Conservation (phyloP, 2,113 vertebrate genomes). For the Tachycineta bicolor region DNA sequence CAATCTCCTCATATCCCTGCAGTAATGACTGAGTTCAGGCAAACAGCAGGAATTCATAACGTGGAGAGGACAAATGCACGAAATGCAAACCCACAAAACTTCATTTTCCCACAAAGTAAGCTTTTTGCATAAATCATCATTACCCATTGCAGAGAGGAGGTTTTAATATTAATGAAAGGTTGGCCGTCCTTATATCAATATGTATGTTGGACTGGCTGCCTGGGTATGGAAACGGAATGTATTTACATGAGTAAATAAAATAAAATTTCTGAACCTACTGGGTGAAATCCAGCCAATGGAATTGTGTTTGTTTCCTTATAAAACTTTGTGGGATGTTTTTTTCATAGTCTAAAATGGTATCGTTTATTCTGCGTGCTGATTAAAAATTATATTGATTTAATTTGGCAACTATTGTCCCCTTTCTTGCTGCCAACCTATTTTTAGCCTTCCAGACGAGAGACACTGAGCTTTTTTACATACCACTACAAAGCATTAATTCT, state of each 20-base stretch:
- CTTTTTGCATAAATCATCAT: conserved; percentile 51
- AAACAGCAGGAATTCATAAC: conserved; percentile 11
- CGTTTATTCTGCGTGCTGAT: not conserved
- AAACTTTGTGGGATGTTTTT: conserved; percentile 24
- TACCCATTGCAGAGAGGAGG: not conserved
- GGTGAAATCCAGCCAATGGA: conserved; percentile 1
- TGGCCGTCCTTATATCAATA: conserved; percentile 44
- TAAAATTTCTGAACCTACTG: not conserved
- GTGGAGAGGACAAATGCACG: conserved; percentile 30
- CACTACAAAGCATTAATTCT: not conserved
- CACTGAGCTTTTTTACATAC: not conserved
- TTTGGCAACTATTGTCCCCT: conserved; percentile 32
- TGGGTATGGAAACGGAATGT: not conserved
- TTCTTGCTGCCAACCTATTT: conserved; percentile 22
- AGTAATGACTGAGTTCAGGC: not conserved
- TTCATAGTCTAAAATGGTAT: conserved; percentile 18
- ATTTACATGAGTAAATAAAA: conserved; percentile 51
- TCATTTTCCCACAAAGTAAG: conserved; percentile 52
- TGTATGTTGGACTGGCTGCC: conserved; percentile 50
- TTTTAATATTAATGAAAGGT: conserved; percentile 56
- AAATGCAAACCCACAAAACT: conserved; percentile 31
- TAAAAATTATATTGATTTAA: conserved; percentile 47
- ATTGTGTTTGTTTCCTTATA: conserved; percentile 28
- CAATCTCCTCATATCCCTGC: not conserved
- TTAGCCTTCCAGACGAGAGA: conserved; percentile 24